Conservation (phyloP, 2,113 vertebrate genomes). For the Microcebus murinus region DNA sequence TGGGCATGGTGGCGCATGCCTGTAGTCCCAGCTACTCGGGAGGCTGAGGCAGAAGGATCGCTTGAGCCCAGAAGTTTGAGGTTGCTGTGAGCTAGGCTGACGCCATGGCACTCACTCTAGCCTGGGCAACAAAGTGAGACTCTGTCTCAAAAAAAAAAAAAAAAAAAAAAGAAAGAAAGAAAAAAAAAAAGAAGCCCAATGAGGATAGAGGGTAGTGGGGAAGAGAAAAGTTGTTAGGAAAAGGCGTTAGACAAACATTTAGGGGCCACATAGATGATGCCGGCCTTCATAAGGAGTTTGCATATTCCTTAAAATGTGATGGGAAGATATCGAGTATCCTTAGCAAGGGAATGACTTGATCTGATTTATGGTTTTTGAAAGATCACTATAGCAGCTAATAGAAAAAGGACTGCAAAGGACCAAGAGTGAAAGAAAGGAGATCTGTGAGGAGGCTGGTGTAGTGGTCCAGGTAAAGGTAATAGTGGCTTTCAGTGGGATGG, state of each 20-base stretch:
- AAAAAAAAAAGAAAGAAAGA: neutral
- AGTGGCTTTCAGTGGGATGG: neutral
- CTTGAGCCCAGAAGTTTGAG: too few relatives aligned
- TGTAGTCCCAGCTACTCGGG: too few relatives aligned
- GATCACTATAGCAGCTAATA: neutral
- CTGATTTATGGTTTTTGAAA: conserved; percentile 23
- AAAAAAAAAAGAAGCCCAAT: neutral
- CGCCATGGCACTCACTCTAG: too few relatives aligned
- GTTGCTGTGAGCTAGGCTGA: too few relatives aligned
- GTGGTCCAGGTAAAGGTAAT: neutral
- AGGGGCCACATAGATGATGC: neutral
- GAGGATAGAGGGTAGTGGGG: neutral
- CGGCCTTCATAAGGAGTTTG: neutral
- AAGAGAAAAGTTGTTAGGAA: neutral
- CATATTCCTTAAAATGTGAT: neutral
- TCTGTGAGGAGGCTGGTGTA: neutral
- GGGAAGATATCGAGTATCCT: neutral
- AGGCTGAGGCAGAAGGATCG: too few relatives aligned
- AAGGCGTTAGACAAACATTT: neutral
- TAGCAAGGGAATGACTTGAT: neutral
- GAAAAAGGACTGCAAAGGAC: neutral
- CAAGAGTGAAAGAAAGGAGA: neutral
- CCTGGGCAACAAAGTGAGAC: too few relatives aligned
- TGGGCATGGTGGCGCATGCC: too few relatives aligned
- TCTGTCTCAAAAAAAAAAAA: too few relatives aligned